phyloP scores from a whole-genome alignment of 1,140 invertebrate species.

The Oreohelix idahoensis region DNA sequence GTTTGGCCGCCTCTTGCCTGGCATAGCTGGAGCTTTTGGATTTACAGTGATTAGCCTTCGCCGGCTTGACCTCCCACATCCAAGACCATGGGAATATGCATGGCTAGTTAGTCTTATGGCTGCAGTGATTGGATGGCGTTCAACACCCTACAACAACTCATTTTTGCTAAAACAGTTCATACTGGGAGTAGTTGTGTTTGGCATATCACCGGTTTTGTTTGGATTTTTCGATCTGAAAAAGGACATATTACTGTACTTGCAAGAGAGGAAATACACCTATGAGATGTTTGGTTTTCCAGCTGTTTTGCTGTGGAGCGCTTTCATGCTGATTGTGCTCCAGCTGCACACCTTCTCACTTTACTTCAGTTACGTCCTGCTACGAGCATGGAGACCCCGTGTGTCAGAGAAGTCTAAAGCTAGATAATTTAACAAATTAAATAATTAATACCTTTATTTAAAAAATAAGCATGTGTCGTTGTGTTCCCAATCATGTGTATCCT shows the following conservation, averaged over 20 bases:
- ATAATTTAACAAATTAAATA: slow-evolving; percentile 23
- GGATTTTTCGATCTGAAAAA: slow-evolving; percentile 86
- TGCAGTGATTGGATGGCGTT: slow-evolving; percentile 88
- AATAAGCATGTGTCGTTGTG: neutral
- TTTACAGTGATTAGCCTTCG: slow-evolving; percentile 50
- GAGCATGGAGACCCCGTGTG: slow-evolving; percentile 82
- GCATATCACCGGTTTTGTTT: slow-evolving; percentile 86
- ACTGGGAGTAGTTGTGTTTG: slow-evolving; percentile 84
- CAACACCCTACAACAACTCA: slow-evolving; percentile 87
- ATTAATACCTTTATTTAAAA: neutral
- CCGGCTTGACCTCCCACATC: slow-evolving; percentile 58
- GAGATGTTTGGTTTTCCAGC: slow-evolving; percentile 83
- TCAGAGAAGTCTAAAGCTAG: slow-evolving; percentile 47
- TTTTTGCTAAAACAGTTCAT: slow-evolving; percentile 86
- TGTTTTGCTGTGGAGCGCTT: slow-evolving; percentile 93
- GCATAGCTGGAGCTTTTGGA: slow-evolving; percentile 53
- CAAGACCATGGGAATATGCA: slow-evolving; percentile 88
- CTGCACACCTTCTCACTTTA: slow-evolving; percentile 92
- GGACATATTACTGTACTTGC: slow-evolving; percentile 87
- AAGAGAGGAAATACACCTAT: slow-evolving; percentile 78
- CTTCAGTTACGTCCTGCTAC: slow-evolving; percentile 89
- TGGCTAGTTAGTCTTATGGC: slow-evolving; percentile 91
- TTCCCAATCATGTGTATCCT: neutral
- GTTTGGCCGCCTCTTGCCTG: slow-evolving; percentile 56
- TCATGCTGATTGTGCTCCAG: slow-evolving; percentile 89